phyloP scores from a whole-genome alignment of 2,888 invertebrate species.

The Melanostoma scalare region DNA sequence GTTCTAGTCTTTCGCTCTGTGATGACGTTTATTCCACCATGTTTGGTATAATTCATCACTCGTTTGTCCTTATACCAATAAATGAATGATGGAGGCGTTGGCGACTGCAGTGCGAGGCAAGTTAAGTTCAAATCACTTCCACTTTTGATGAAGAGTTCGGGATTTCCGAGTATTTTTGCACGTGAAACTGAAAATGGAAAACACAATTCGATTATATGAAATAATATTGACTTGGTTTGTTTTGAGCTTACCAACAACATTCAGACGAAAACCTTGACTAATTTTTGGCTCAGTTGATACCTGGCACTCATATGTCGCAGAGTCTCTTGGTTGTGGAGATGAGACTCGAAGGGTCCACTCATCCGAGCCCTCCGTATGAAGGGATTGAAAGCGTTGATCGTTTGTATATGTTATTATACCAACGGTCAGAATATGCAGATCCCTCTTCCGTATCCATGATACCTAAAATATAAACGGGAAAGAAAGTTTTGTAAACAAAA shows the following conservation, averaged over 20 bases:
- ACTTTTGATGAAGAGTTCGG: slow-evolving; percentile 91
- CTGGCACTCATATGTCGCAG: slow-evolving; percentile 89
- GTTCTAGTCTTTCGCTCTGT: slow-evolving; percentile 92
- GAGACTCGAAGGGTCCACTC: slow-evolving; percentile 88
- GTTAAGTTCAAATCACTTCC: slow-evolving; percentile 94
- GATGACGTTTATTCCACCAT: slow-evolving; percentile 91
- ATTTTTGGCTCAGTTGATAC: slow-evolving; percentile 90
- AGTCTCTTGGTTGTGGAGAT: slow-evolving; percentile 86
- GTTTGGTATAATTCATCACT: slow-evolving; percentile 90
- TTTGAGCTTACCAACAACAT: slow-evolving; percentile 86
- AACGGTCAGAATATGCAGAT: slow-evolving; percentile 89
- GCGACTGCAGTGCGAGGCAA: slow-evolving; percentile 89
- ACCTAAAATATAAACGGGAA: slow-evolving; percentile 83
- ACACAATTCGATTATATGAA: background rate
- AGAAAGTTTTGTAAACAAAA: too few relatives aligned
- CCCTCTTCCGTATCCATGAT: slow-evolving; percentile 91
- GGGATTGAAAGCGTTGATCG: slow-evolving; percentile 87
- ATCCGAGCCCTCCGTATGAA: slow-evolving; percentile 87
- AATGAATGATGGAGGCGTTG: slow-evolving; percentile 85
- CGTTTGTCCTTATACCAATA: slow-evolving; percentile 92
- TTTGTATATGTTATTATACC: slow-evolving; percentile 88
- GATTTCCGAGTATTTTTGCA: slow-evolving; percentile 91
- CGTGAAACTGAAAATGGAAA: slow-evolving; percentile 87
- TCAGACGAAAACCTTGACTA: slow-evolving; percentile 87
- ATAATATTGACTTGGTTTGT: background rate